These are phyloP conservation scores for Leptoteleia sp. DNA, from an alignment of 1,140 invertebrate genomes.

Conservation along the genomic window DNA sequence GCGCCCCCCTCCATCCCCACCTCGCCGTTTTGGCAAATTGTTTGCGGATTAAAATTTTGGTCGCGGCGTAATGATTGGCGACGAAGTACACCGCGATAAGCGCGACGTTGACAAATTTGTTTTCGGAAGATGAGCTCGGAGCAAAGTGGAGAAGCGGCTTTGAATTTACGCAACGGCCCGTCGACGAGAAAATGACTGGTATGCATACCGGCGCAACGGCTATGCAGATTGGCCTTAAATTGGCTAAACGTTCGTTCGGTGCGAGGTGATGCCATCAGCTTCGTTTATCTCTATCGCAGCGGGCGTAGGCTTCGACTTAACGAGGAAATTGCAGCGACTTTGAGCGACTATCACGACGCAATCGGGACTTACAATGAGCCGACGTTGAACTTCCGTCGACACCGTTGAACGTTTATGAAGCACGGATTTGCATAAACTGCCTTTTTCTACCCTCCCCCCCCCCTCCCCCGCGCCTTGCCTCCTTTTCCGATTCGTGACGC, in stretches of 20 bases:
- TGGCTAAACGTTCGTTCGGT: constrained; percentile 59
- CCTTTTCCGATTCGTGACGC: constrained; percentile 37
- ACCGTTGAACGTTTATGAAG: constrained; percentile 57
- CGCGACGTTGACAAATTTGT: no score
- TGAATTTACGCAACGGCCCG: constrained; percentile 40
- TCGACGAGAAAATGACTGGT: constrained; percentile 52
- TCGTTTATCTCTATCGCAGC: constrained; percentile 65
- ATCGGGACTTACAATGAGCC: constrained; percentile 67
- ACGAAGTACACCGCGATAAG: neutral
- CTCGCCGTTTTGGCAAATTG: no score
- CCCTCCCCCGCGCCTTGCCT: no score
- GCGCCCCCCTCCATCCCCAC: no score
- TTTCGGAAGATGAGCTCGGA: constrained; percentile 7
- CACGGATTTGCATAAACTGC: constrained; percentile 46
- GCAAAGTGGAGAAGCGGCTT: constrained; percentile 40
- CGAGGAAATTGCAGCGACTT: constrained; percentile 67
- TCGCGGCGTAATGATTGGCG: no score
- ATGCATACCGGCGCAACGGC: constrained; percentile 30
- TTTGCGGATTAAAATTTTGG: no score
- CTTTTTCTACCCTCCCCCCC: no score
- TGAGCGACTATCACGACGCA: constrained; percentile 61
- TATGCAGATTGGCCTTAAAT: constrained; percentile 68
- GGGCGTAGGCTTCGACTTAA: constrained; percentile 61
- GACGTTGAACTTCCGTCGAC: constrained; percentile 63
- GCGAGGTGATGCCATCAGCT: constrained; percentile 59